Conservation (phyloP, 2,113 vertebrate genomes). For the Eublepharis macularius region DNA sequence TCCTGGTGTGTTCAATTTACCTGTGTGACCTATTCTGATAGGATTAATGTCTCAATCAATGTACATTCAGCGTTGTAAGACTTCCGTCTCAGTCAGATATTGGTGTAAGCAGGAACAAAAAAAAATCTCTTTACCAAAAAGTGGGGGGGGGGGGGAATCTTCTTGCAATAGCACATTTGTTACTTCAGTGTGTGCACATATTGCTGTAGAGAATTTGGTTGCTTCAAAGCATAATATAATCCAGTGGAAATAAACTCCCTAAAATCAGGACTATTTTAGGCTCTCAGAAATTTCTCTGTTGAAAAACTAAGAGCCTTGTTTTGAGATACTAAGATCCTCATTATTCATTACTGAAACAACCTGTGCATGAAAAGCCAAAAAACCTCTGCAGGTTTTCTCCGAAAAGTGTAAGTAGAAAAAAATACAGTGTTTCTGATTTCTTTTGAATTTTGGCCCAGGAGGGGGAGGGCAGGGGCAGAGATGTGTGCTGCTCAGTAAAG, state of each 20-base stretch:
- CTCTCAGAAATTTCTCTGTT: constrained; percentile 3
- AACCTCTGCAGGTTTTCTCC: not conserved
- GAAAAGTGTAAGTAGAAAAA: not conserved
- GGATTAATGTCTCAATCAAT: not conserved
- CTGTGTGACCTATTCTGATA: not conserved
- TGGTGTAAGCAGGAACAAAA: not conserved
- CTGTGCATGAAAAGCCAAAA: not conserved
- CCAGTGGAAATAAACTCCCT: not conserved
- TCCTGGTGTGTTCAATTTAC: not conserved
- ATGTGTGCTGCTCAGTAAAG: not conserved
- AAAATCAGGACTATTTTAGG: constrained; percentile 6
- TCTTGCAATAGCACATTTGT: not conserved
- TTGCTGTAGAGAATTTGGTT: not conserved
- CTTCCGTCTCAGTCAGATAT: not conserved
- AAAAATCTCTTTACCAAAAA: not conserved
- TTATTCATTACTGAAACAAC: not conserved
- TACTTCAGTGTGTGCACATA: not conserved
- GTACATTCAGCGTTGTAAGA: not conserved
- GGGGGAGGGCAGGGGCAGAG: too few species aligned
- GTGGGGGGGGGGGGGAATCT: not conserved
- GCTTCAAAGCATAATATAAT: constrained; percentile 4
- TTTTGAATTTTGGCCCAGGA: too few species aligned
- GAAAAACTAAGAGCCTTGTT: not conserved
- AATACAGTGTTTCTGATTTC: not conserved
- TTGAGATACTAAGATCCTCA: not conserved